Percentiles rank a stretch among this genome's conserved stretches.
Conservation (phyloP, 2,113 vertebrate genomes). For the Pygoscelis antarcticus region DNA sequence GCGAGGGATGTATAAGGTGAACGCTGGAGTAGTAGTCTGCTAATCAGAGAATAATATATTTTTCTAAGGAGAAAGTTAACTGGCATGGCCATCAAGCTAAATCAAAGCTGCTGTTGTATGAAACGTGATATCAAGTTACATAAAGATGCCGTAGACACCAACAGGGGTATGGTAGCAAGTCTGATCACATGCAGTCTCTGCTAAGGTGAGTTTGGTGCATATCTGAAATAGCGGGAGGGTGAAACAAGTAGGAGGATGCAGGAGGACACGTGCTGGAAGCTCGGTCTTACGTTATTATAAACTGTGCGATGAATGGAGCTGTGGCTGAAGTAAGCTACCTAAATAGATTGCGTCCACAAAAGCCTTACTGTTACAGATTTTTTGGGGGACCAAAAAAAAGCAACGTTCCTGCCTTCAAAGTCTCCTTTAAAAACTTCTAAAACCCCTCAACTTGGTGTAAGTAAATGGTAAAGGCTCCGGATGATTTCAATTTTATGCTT, state of each 20-base stretch:
- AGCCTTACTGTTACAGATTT: background rate
- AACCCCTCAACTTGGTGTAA: background rate
- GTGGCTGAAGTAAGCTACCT: background rate
- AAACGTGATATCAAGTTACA: background rate
- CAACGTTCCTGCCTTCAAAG: background rate
- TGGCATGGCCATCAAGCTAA: background rate
- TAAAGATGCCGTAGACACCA: background rate
- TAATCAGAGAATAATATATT: background rate
- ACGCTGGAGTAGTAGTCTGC: background rate
- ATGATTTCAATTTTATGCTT: background rate
- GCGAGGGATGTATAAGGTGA: background rate
- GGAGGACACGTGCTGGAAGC: background rate
- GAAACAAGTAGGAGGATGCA: background rate
- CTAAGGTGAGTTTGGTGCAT: background rate
- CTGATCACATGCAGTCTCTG: background rate
- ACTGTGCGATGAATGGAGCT: background rate
- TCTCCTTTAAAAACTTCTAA: background rate
- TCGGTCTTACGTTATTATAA: fast-evolving
- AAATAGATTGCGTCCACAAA: background rate
- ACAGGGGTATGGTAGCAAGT: background rate
- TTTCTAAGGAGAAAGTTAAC: background rate
- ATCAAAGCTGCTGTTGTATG: background rate
- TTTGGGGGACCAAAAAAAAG: background rate
- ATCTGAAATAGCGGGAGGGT: background rate
- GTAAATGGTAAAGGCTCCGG: fast-evolving